A percentile compares a stretch with the other conserved stretches of the same genome.
Evolutionary conservation across 2,113 vertebrate species (phyloP).

Genomic region (Macrotis lagotis): DNA sequence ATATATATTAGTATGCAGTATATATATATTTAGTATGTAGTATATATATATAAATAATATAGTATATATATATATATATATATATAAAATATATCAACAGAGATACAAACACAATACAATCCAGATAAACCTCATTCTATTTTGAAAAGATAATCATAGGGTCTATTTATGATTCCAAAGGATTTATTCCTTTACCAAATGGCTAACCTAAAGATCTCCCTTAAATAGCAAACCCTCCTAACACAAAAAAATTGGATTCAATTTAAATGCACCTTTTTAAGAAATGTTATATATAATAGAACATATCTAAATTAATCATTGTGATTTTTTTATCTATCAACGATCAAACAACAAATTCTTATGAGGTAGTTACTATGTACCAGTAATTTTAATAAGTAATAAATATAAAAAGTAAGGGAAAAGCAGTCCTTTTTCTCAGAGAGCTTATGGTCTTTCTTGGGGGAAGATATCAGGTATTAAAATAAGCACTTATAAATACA

Average conservation of each 20-base stretch:
- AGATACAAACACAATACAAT: background rate
- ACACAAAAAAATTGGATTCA: background rate
- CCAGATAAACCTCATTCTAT: background rate
- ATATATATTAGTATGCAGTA: too few species aligned
- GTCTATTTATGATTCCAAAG: background rate
- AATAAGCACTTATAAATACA: background rate
- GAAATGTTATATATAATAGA: background rate
- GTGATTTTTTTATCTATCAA: background rate
- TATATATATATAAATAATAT: too few species aligned
- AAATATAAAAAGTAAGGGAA: background rate
- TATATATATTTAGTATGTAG: too few species aligned
- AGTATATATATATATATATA: too few species aligned
- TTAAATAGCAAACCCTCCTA: background rate
- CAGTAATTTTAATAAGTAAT: background rate
- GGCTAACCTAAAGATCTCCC: background rate
- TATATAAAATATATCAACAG: background rate
- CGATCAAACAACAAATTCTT: background rate
- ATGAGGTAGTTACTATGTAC: background rate
- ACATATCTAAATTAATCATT: background rate
- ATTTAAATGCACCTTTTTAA: background rate
- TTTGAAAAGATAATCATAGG: background rate
- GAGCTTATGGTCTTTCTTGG: background rate
- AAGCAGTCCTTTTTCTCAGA: background rate
- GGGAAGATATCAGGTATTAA: background rate
- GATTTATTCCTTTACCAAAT: background rate